These are phyloP conservation scores for Spheniscus mendiculus DNA, from an alignment of 2,113 vertebrate species.

Conservation along the genomic window DNA sequence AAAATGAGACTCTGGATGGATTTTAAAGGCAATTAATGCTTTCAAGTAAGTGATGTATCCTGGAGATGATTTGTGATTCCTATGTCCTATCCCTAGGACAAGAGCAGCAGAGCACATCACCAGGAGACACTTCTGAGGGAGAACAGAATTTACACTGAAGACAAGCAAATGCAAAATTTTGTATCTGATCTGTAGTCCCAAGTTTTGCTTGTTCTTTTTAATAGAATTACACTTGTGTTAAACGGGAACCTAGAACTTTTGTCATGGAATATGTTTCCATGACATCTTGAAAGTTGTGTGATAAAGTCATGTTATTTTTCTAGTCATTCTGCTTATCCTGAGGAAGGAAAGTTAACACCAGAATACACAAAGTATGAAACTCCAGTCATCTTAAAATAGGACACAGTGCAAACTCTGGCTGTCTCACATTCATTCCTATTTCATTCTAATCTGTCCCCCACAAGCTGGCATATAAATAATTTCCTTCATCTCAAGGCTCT, in stretches of 20 bases:
- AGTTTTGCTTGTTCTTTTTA: background rate
- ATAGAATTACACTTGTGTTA: background rate
- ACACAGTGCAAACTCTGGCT: background rate
- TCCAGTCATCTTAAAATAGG: background rate
- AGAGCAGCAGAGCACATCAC: background rate
- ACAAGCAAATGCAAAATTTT: background rate
- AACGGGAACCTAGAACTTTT: background rate
- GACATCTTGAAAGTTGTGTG: background rate
- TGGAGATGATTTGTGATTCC: background rate
- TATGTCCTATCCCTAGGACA: background rate
- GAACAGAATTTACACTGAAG: background rate
- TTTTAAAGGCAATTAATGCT: background rate
- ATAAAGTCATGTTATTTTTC: background rate
- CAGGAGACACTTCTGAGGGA: background rate
- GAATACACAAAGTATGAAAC: background rate
- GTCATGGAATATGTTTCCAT: background rate
- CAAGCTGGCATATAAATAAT: background rate
- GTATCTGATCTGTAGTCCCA: background rate
- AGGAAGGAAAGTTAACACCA: background rate
- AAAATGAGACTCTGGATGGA: background rate
- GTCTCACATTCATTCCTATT: background rate
- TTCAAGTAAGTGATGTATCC: background rate
- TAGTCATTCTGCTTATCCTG: background rate
- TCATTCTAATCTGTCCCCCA: background rate
- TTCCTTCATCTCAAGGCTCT: background rate